These are phyloP conservation scores for Nymphalis polychloros DNA, from an alignment of 2,888 invertebrate species.

Conservation along the genomic window DNA sequence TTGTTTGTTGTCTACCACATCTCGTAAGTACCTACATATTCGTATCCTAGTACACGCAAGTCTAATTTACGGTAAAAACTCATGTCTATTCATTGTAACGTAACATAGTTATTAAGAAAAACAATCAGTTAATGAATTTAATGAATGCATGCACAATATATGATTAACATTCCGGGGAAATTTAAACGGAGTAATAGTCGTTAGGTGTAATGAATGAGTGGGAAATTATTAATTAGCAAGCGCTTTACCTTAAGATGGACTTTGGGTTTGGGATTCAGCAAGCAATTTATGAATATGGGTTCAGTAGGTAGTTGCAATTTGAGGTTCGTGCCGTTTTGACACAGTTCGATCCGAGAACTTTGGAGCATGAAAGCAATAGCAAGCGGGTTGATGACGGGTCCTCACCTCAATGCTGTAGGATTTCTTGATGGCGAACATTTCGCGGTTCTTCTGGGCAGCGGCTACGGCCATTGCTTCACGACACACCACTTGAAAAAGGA, in stretches of 20 bases:
- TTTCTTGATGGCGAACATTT: constrained; percentile 98
- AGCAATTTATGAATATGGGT: neutral
- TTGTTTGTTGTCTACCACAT: constrained; percentile 14
- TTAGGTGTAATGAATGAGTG: constrained; percentile 7
- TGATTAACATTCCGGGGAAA: neutral
- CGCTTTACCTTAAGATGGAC: neutral
- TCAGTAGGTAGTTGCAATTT: neutral
- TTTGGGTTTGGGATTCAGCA: neutral
- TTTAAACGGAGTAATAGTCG: neutral
- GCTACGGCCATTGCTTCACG: constrained; percentile 90
- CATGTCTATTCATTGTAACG: constrained; percentile 13
- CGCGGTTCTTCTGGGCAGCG: constrained; percentile 96
- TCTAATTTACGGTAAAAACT: constrained; percentile 20
- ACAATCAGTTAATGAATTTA: constrained; percentile 15
- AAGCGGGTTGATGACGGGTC: constrained; percentile 43
- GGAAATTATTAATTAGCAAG: constrained; percentile 10
- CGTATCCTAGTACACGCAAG: constrained; percentile 15
- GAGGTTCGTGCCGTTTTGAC: constrained; percentile 12
- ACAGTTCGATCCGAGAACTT: constrained; percentile 15
- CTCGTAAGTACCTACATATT: neutral
- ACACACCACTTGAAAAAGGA: constrained; percentile 76
- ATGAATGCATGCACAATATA: constrained; percentile 16
- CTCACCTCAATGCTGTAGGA: constrained; percentile 98
- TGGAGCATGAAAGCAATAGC: constrained; percentile 18
- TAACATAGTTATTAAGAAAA: constrained; percentile 9